Percentiles rank a stretch among this genome's conserved stretches.
These are phyloP conservation scores for Rosalia funebris DNA, from an alignment of 2,888 invertebrate genomes.

Conservation along the genomic window DNA sequence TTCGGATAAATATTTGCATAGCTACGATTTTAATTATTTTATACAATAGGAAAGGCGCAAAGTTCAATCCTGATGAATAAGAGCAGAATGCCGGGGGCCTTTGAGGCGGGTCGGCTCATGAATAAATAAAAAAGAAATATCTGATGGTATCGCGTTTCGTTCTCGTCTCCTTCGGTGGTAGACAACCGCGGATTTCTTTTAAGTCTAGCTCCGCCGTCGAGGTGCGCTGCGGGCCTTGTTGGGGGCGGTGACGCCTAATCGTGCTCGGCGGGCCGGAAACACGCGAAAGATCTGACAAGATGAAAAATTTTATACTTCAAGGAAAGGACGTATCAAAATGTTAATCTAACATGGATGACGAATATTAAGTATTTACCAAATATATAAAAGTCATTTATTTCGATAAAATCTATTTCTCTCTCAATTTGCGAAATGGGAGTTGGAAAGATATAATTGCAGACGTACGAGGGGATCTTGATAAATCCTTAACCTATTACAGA, in stretches of 20 bases:
- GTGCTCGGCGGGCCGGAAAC: background rate
- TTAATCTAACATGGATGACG: too few species aligned
- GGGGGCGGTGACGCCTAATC: background rate
- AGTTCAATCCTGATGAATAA: conserved; percentile 18
- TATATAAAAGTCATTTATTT: too few species aligned
- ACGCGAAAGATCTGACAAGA: background rate
- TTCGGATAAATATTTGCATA: conserved; percentile 27
- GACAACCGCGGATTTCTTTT: conserved; percentile 6
- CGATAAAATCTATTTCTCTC: too few species aligned
- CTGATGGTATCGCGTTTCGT: conserved; percentile 11
- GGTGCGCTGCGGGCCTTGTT: background rate
- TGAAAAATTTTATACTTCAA: background rate
- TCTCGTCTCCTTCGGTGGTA: conserved; percentile 2
- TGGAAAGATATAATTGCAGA: too few species aligned
- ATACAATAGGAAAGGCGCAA: conserved; percentile 16
- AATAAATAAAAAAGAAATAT: conserved; percentile 20
- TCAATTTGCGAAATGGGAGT: too few species aligned
- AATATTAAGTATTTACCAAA: too few species aligned
- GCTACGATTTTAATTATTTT: conserved; percentile 27
- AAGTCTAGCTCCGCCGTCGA: background rate
- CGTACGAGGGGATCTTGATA: too few species aligned
- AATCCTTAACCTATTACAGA: too few species aligned
- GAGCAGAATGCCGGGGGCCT: conserved; percentile 6
- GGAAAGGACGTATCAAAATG: background rate
- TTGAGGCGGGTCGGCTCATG: conserved; percentile 8